A percentile compares a stretch with the other conserved stretches of the same genome.
These are phyloP conservation scores for Capitulum mitella DNA, from an alignment of 2,888 invertebrate genomes.

Conservation along the genomic window DNA sequence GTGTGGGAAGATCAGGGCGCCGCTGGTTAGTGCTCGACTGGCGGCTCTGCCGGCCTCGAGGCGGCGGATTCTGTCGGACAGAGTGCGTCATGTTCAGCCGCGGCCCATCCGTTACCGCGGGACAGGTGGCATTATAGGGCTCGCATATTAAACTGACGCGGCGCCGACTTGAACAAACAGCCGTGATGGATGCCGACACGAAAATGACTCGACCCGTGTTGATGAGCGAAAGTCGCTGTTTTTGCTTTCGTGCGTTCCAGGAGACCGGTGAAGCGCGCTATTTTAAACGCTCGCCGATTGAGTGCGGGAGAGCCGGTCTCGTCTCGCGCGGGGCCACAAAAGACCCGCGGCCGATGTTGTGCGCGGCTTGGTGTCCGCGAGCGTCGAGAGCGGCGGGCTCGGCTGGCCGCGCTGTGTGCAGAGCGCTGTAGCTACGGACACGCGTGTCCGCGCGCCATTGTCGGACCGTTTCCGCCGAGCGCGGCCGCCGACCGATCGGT, in stretches of 20 bases:
- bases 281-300: neutral
- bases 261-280: neutral
- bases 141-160: constrained; percentile 7
- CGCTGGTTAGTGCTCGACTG: too few relatives aligned
- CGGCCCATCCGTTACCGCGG: neutral
- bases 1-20: too few relatives aligned
- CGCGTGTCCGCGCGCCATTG: constrained; percentile 7
- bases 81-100: neutral
- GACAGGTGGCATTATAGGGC: constrained; percentile 7
- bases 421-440: neutral
- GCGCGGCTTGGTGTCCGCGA: neutral
- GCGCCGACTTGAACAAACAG: neutral
- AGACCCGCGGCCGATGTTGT: neutral
- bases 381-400: neutral
- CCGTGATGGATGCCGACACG: constrained; percentile 4
- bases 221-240: neutral
- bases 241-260: neutral
- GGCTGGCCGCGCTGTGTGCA: neutral
- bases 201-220: neutral
- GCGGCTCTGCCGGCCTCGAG: too few relatives aligned
- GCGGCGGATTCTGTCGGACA: neutral
- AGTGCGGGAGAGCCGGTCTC: neutral
- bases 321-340: neutral
- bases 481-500: too few relatives aligned
- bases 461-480: neutral